Evolutionary conservation across 2,113 vertebrate species (phyloP).

Genomic region (Mastomys natalensis): DNA sequence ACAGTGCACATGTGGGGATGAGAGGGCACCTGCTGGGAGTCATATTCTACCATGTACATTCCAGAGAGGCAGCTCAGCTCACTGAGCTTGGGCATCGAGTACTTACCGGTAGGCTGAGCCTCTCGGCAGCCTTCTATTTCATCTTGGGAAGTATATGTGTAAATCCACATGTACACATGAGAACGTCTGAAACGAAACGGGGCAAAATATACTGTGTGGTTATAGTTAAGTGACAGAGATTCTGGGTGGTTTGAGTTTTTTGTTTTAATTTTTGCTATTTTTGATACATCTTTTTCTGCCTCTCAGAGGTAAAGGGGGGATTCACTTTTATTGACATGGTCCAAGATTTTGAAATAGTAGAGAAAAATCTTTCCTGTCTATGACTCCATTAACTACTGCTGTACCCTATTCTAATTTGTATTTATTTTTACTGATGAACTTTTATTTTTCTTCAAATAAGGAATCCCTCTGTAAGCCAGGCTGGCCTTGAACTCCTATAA

Average conservation of each 20-base stretch:
- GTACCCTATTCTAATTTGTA: background rate
- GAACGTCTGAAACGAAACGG: background rate
- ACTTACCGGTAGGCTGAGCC: no score
- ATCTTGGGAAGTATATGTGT: background rate
- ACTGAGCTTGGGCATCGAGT: background rate
- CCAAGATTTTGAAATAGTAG: slow-evolving; percentile 3
- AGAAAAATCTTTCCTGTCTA: background rate
- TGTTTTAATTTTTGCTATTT: slow-evolving; percentile 10
- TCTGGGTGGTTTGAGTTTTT: background rate
- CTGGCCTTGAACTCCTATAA: background rate
- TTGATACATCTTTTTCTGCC: background rate
- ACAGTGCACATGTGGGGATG: background rate
- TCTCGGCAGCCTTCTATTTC: background rate
- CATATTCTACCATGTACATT: background rate
- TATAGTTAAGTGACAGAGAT: background rate
- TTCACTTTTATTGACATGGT: slow-evolving; percentile 8
- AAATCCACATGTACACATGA: background rate
- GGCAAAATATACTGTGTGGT: background rate
- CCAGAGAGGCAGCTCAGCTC: background rate
- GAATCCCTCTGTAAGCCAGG: background rate
- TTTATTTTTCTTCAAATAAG: background rate
- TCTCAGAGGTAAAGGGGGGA: background rate
- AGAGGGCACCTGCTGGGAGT: background rate
- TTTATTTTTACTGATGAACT: background rate
- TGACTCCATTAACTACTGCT: background rate